Base-by-base conservation (phyloP, 2,797 vertebrate species). In the Intellagama lesueurii region DNA sequence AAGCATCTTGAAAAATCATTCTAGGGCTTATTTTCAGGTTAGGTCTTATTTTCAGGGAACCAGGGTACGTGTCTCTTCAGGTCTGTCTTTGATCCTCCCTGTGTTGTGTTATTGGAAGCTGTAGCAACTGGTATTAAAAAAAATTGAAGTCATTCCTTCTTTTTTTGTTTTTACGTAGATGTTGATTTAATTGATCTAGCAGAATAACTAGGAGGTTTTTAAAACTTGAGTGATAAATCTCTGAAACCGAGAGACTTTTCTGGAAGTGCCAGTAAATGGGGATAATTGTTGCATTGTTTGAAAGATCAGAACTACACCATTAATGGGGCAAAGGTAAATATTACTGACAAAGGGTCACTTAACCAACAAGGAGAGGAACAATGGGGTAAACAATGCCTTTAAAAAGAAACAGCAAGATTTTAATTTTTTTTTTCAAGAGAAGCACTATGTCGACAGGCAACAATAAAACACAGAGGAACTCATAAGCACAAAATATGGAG, bases 281-380 rank as follows among this genome's bases (percentile, higher is more conserved):
- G 72, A 16, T 82, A 86, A 88, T 78, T 77, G 35, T 30, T 76
- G 19, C 49, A 47, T 69, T 72, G 47, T 81, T 64, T 86, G 79
- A 78, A 64, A 86, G 72, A 70, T 81, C 60, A 82, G 78, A 82
- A 12, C 68, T 72, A 70, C 68, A 77, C 4, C 35, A 64, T 76
- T 88, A 68, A 91, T 81, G 49, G 49, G 35, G 35, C 64, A 91
- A 70, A 91, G 64, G 47, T 77, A 86, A 85, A 88, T 82, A 82
- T 88, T 86, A 47, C 16, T 88, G 87, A 60, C 64, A 86, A 30
- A 0, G 30, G 44, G 44, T 86, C 44, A 75, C 73, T 35, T 79
- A 82, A n/a, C 16, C 49, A 82, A 44, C 66, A 76, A 76, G 49
- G 40, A 56, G 52, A 28, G 49, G 12, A 76, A 64, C 44, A 44